phyloP scores from a whole-genome alignment of 2,113 vertebrate species.

The Myiopsitta monachus region DNA sequence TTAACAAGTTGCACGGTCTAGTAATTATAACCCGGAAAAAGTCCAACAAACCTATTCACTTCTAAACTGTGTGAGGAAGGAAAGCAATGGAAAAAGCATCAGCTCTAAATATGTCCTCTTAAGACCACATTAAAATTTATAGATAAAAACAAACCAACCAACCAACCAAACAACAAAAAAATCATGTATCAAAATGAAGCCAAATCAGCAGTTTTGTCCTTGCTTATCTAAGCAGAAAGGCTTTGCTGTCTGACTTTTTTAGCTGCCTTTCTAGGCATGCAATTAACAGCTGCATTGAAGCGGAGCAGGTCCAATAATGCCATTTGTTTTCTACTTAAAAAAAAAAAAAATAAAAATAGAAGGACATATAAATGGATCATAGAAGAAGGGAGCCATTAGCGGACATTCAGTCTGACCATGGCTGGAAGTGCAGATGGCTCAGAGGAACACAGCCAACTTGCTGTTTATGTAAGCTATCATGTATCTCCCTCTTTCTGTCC shows the following conservation, averaged over 20 bases:
- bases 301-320: constrained; percentile 53
- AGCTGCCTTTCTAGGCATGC: constrained; percentile 58
- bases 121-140: constrained; percentile 58
- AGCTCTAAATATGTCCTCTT: constrained; percentile 36
- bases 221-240: constrained; percentile 48
- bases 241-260: constrained; percentile 67
- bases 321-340: constrained; percentile 70
- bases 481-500: constrained; percentile 57
- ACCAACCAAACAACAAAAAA: not conserved
- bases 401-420: constrained; percentile 73
- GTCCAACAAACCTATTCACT: not conserved
- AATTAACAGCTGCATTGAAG: constrained; percentile 72
- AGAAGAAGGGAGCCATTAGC: constrained; percentile 66
- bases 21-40: not conserved
- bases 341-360: not conserved
- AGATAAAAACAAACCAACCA: constrained; percentile 30
- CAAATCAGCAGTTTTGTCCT: constrained; percentile 71
- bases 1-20: constrained; percentile 13
- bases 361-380: constrained; percentile 51
- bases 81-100: constrained; percentile 50
- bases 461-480: constrained; percentile 65
- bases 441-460: constrained; percentile 73
- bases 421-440: constrained; percentile 73
- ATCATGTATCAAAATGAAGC: constrained; percentile 55
- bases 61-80: not conserved